A percentile compares a stretch with the other conserved stretches of the same genome.
Evolutionary conservation across 2,113 vertebrate genomes (phyloP).

Genomic region (Narcine bancroftii): DNA sequence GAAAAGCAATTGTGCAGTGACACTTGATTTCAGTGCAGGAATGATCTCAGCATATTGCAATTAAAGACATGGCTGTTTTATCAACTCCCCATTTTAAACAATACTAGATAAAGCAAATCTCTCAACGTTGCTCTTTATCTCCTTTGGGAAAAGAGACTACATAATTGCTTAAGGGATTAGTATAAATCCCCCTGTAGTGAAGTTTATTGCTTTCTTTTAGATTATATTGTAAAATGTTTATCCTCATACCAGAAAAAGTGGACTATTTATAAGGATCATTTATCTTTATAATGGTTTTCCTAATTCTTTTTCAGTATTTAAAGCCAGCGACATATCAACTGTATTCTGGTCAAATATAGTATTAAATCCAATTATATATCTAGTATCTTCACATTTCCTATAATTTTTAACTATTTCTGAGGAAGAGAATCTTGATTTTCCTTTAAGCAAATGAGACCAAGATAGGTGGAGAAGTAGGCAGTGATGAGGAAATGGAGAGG

Average conservation of each 20-base stretch:
- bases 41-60: background rate
- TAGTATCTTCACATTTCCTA: background rate
- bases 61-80: background rate
- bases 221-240: background rate
- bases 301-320: background rate
- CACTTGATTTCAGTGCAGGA: background rate
- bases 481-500: too few species aligned
- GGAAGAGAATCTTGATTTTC: background rate
- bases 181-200: background rate
- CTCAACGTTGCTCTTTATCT: constrained; percentile 1
- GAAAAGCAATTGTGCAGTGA: background rate
- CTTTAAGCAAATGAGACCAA: too few species aligned
- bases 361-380: background rate
- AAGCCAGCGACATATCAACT: background rate
- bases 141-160: constrained; percentile 9
- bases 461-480: too few species aligned
- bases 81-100: background rate
- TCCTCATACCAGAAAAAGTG: background rate
- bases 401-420: background rate
- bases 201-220: constrained; percentile 12
- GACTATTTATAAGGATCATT: background rate
- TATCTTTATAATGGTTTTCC: background rate
- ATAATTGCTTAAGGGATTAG: constrained; percentile 32
- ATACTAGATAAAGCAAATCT: background rate
- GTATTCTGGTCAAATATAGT: background rate